These are phyloP conservation scores for Hyposoter didymator DNA, from an alignment of 2,888 invertebrate species.

Conservation along the genomic window DNA sequence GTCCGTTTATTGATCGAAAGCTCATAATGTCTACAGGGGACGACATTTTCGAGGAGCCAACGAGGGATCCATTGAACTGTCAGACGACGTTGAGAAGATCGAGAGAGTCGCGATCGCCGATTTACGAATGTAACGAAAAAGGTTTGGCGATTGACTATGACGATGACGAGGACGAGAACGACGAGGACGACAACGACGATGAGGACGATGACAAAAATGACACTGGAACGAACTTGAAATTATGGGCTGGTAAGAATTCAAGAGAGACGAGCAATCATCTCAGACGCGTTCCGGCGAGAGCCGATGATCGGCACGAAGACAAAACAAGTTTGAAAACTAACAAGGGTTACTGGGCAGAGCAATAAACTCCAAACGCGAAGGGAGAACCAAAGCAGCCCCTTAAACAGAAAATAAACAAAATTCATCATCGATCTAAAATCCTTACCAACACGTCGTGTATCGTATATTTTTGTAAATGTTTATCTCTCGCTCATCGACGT, in stretches of 20 bases:
- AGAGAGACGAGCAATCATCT: constrained; percentile 32
- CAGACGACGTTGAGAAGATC: constrained; percentile 70
- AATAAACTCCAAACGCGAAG: constrained; percentile 19
- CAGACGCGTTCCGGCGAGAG: constrained; percentile 4
- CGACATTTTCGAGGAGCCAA: constrained; percentile 68
- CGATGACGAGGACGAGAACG: constrained; percentile 11
- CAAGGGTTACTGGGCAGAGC: constrained; percentile 37
- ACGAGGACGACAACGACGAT: constrained; percentile 14
- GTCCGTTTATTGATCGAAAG: background rate
- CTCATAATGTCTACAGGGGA: constrained; percentile 68
- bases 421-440: constrained; percentile 26
- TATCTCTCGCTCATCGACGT: constrained; percentile 63
- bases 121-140: constrained; percentile 55
- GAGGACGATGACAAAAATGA: constrained; percentile 50
- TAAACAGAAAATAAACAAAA: constrained; percentile 19
- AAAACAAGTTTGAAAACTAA: constrained; percentile 29
- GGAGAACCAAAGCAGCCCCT: constrained; percentile 31
- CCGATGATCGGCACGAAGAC: constrained; percentile 50
- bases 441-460: constrained; percentile 71
- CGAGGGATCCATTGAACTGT: constrained; percentile 64
- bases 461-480: constrained; percentile 79
- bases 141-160: constrained; percentile 24
- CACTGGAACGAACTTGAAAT: constrained; percentile 47
- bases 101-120: constrained; percentile 68
- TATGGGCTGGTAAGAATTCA: constrained; percentile 40